Evolutionary conservation across 35 echinoderm and acorn worm species (phyloP), one percentile per base, ranked within the genome.

Genomic region (Eucidaris tribuloides): DNA sequence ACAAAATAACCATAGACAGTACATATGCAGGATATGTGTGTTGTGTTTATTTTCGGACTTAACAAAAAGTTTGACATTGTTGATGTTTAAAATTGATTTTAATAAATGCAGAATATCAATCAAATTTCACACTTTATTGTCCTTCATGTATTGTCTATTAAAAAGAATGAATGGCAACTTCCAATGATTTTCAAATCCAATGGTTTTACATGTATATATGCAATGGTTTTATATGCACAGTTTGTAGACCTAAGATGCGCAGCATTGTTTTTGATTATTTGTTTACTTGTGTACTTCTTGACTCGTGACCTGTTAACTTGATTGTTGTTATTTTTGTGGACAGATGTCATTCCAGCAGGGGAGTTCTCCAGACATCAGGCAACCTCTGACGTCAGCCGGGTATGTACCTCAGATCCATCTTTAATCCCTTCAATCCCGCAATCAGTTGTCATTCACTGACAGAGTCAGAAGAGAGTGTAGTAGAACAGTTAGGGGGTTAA

Each of bases 281-380:
- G 60, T 31, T 27, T 63, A 31, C 14, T 30, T 13, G 18, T 31
- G 19, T 14, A 14, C 27, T 2, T 63, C 29, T 4, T 24, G 14
- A 63, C 29, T 63, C 13, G 29, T 7, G 0, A 32, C 30, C 37
- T 59, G 3, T 22, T 24, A 59, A 59, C n/a, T 24, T 59, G 22
- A 3, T 59, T 59, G 5, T 59, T 17, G 9, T 54, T 54, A 13
- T 64, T 11, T 64, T 64, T 64, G 0, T 33, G 4, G 37, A 14
- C 56, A 82, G 80, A 60, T 82, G 56, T 29, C 80, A 82, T 82
- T 82, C 80, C 80, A 71, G 68, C 40, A 42, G 62, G 82, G 82
- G 28, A 84, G 82, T 38, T 45, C 65, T 29, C 42, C 82, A 25
- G 82, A 84, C n/a, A 27, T 84, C 11, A 71, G 82, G 42, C 30